A percentile compares a stretch with the other conserved stretches of the same genome.
Evolutionary conservation across 2,113 vertebrate genomes (phyloP).

Genomic region (Clarias magur): DNA sequence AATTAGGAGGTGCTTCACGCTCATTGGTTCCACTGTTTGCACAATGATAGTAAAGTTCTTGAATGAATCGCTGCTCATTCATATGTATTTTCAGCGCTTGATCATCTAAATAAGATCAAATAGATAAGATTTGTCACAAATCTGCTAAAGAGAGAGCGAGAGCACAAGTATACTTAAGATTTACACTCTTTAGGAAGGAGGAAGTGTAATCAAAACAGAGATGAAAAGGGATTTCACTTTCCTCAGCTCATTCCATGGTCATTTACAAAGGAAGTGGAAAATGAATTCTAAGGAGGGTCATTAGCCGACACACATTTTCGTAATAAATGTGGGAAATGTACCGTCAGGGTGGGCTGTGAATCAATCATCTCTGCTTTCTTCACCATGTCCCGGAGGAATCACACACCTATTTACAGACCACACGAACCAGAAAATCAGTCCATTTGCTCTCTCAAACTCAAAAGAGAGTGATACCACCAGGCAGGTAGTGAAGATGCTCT

Average conservation of each 20-base stretch:
- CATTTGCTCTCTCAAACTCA: constrained; percentile 58
- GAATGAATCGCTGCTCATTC: neutral
- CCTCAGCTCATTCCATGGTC: constrained; percentile 5
- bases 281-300: constrained; percentile 34
- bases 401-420: constrained; percentile 56
- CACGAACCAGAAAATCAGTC: constrained; percentile 61
- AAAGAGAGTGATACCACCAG: constrained; percentile 35
- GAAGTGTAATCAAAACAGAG: neutral
- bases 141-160: neutral
- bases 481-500: constrained; percentile 54
- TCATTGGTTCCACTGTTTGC: too few relatives aligned
- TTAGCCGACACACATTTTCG: constrained; percentile 34
- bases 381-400: constrained; percentile 43
- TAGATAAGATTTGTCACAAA: neutral
- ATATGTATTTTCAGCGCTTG: neutral
- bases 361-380: constrained; percentile 42
- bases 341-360: constrained; percentile 15
- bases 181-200: neutral
- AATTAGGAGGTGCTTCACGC: too few relatives aligned
- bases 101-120: neutral
- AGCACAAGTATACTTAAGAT: neutral
- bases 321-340: constrained; percentile 42
- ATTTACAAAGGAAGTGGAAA: constrained; percentile 28
- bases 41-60: too few relatives aligned
- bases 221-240: constrained; percentile 18